Percentiles rank a stretch among this genome's conserved stretches.
Conservation (phyloP, 2,113 vertebrate species). For the Boleophthalmus pectinirostris region DNA sequence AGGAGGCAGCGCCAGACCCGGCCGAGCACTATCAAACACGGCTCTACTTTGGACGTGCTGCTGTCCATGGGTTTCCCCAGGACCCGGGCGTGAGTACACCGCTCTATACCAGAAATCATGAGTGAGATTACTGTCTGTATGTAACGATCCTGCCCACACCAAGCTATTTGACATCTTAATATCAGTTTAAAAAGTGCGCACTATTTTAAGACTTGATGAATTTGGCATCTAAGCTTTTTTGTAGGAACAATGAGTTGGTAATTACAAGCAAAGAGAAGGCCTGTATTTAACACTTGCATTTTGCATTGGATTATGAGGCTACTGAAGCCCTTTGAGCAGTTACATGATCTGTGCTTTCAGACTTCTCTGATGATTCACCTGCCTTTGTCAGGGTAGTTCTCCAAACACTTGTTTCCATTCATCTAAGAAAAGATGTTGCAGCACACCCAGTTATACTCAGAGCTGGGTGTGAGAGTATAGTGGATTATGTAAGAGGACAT, state of each 20-base stretch:
- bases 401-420: conserved; percentile 32
- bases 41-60: conserved; percentile 90
- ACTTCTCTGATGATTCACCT: not conserved
- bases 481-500: conserved; percentile 12
- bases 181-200: not conserved
- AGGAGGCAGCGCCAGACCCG: conserved; percentile 88
- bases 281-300: not conserved
- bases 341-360: not conserved
- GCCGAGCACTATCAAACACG: conserved; percentile 87
- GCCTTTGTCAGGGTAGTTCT: not conserved
- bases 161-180: not conserved
- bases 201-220: not conserved
- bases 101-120: conserved; percentile 2
- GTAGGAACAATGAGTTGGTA: not conserved
- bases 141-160: not conserved
- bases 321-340: not conserved
- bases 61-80: conserved; percentile 96
- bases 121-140: not conserved
- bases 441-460: conserved; percentile 33
- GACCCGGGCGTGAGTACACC: conserved; percentile 90
- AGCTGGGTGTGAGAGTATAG: conserved; percentile 19
- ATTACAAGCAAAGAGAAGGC: too few species aligned
- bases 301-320: not conserved
- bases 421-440: conserved; percentile 38
- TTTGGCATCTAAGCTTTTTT: not conserved